A percentile compares a stretch with the other conserved stretches of the same genome.
Conservation (phyloP, 2,888 invertebrate species). For the Aphrophora alni region DNA sequence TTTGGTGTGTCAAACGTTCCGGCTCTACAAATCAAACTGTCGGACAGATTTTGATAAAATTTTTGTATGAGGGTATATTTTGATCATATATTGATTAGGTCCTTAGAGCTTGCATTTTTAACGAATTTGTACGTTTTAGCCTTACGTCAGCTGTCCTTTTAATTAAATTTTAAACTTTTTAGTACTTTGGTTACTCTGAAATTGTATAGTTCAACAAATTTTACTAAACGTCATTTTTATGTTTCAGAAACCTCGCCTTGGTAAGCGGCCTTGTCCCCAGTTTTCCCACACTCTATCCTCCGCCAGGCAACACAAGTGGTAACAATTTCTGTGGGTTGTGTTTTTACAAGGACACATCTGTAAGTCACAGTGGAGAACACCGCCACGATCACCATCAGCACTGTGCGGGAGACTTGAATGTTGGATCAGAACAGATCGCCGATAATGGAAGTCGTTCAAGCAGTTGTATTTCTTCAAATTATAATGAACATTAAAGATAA, state of each 20-base stretch:
- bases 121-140: too few relatives aligned
- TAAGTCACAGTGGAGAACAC: not conserved
- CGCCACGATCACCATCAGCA: not conserved
- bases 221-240: too few relatives aligned
- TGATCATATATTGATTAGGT: too few relatives aligned
- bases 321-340: constrained; percentile 31
- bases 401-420: not conserved
- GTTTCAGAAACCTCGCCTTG: constrained; percentile 39
- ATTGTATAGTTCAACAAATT: too few relatives aligned
- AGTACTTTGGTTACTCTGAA: too few relatives aligned
- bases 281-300: constrained; percentile 20
- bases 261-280: constrained; percentile 39
- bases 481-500: not conserved
- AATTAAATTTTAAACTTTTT: too few relatives aligned
- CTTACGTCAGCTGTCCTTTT: too few relatives aligned
- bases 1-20: too few relatives aligned
- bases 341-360: constrained; percentile 29
- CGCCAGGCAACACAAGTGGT: not conserved
- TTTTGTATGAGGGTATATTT: too few relatives aligned
- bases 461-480: not conserved
- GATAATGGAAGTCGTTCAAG: not conserved
- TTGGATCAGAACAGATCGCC: not conserved
- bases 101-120: too few relatives aligned
- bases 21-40: too few relatives aligned
- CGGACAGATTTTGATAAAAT: too few relatives aligned